phyloP scores from a whole-genome alignment of 1,140 invertebrate genomes.

The Monochamus saltuarius region DNA sequence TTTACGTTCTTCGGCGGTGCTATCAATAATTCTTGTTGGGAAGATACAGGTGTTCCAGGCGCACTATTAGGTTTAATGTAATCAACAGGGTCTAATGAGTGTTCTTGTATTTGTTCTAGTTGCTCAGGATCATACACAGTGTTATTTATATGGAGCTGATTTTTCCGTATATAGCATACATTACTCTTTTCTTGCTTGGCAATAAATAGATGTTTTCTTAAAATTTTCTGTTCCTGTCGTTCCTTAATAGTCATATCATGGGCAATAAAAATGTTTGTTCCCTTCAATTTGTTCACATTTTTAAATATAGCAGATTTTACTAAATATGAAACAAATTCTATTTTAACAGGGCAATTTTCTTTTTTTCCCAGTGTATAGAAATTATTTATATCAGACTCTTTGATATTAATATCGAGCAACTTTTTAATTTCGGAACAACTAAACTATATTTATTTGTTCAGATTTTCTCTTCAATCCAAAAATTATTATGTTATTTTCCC shows the following conservation, averaged over 20 bases:
- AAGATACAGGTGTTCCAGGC: too few species aligned
- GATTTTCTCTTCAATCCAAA: neutral
- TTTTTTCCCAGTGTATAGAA: too few species aligned
- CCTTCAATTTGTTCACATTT: neutral
- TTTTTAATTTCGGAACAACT: too few species aligned
- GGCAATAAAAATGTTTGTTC: neutral
- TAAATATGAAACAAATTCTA: neutral
- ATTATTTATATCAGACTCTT: too few species aligned
- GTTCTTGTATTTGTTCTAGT: conserved; percentile 1
- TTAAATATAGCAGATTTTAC: neutral
- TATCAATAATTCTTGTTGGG: too few species aligned
- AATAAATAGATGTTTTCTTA: neutral
- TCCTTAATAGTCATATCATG: neutral
- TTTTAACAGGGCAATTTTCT: neutral
- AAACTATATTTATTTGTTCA: too few species aligned
- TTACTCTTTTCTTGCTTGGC: conserved; percentile 1
- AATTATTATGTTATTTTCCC: conserved; percentile 1
- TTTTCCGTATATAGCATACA: neutral
- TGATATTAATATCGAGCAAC: too few species aligned
- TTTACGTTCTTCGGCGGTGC: too few species aligned
- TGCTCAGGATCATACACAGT: neutral
- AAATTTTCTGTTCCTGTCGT: neutral
- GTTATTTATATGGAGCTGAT: neutral
- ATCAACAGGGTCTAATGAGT: neutral
- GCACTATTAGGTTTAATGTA: neutral